Percentiles rank a stretch among this genome's conserved stretches.
These are phyloP conservation scores for Platorchestia sp. DNA, from an alignment of 1,140 invertebrate genomes.

Conservation along the genomic window DNA sequence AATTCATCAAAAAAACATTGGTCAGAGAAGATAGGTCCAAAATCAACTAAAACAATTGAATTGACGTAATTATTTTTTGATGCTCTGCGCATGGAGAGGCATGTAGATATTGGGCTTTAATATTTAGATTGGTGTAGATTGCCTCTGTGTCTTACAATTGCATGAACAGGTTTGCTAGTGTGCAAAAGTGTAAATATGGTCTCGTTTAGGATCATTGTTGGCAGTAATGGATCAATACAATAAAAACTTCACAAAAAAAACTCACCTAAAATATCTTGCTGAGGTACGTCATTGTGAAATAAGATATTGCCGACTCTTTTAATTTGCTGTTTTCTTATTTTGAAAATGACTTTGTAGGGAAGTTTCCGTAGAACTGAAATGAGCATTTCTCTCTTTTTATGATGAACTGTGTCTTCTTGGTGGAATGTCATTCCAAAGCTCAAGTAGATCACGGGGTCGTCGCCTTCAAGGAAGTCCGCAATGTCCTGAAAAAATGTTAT, in stretches of 20 bases:
- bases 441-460: background rate
- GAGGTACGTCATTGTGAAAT: background rate
- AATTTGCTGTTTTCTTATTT: background rate
- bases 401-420: background rate
- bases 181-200: too few species aligned
- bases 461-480: background rate
- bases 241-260: background rate
- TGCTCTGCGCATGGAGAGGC: too few species aligned
- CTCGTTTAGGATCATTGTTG: too few species aligned
- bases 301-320: background rate
- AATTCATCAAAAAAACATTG: too few species aligned
- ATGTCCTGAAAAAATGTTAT: background rate
- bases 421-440: background rate
- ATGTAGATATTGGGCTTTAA: too few species aligned
- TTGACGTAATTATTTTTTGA: too few species aligned
- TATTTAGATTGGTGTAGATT: too few species aligned
- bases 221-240: too few species aligned
- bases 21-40: too few species aligned
- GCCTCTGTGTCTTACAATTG: too few species aligned
- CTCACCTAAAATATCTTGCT: slow-evolving; percentile 13
- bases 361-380: background rate
- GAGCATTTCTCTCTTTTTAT: background rate
- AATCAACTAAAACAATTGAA: too few species aligned
- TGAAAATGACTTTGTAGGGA: slow-evolving; percentile 8
- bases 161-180: too few species aligned